Evolutionary conservation across 2,888 invertebrate species (phyloP), one percentile per base, ranked within the genome.

Genomic region (Amiota minor): DNA sequence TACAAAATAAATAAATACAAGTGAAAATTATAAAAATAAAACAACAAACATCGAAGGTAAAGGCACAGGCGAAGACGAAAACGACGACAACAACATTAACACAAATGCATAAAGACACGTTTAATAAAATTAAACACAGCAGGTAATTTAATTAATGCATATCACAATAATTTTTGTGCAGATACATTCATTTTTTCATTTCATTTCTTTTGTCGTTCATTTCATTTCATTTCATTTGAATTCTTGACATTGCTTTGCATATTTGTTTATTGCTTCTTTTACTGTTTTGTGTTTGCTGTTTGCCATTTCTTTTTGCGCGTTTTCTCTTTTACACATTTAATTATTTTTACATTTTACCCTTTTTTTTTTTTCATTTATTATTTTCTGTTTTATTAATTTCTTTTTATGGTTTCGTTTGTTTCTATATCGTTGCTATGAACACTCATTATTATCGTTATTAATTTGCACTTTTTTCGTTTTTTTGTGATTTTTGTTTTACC

Each of bases 71-170:
- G 46, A 59, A 59, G 9, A 47, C 18, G 50, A 20, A 45, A 49
- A 71, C 20, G 10, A n/a, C 53, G 47, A 68, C n/a, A 18, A 65
- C 61, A 59, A 74, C 71, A 78, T 78, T 75, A 65, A 81, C 72
- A 76, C 75, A 80, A 80, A 83, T 84, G 82, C 77, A 77, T 87
- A 83, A 81, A 76, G 77, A 85, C 78, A 82, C 76, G 78, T 80
- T 78, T 65, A 49, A 47, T n/a, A 46, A 18, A 65, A 46, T 65
- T 65, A 47, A 47, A 65, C 46, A 47, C 47, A 64, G 16, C 65
- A 65, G 65, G 65, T 65, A 65, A 65, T 65, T 65, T 47, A 65
- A 65, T 65, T 47, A 65, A 65, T 62, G 35, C 53, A 35, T 35
- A 62, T 35, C 62, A 62, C 23, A 23, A 23, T n/a, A 62, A 23